These are phyloP conservation scores for Lacerta bilineata DNA, from an alignment of 2,797 vertebrate species.

Conservation along the genomic window DNA sequence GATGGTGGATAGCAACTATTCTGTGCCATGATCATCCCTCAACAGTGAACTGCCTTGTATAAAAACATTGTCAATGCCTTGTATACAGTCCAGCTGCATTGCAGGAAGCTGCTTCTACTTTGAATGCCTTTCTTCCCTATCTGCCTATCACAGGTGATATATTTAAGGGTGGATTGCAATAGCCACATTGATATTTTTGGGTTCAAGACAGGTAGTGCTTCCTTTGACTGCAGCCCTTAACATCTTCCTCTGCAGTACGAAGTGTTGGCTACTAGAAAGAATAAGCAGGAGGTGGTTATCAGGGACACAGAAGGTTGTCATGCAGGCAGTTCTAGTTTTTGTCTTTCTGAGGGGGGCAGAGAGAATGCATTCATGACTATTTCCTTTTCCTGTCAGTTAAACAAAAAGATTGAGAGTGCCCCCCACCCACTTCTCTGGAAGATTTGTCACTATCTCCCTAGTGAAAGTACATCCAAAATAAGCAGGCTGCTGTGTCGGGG, in stretches of 20 bases:
- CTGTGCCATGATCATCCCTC: background rate
- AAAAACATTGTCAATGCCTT: background rate
- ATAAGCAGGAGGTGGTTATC: slow-evolving; percentile 2
- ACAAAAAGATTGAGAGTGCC: slow-evolving; percentile 27
- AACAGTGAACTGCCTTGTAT: background rate
- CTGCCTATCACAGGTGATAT: background rate
- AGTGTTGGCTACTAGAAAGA: background rate
- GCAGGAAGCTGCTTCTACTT: background rate
- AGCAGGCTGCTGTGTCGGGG: slow-evolving; percentile 26
- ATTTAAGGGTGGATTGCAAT: background rate
- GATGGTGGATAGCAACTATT: background rate
- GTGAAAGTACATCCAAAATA: slow-evolving; percentile 34
- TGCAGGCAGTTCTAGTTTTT: background rate
- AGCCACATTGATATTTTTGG: background rate
- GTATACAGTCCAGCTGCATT: background rate
- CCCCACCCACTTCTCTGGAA: slow-evolving; percentile 24
- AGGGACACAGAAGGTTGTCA: background rate
- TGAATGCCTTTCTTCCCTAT: no score
- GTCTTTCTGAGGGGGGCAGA: background rate
- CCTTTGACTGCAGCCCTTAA: background rate
- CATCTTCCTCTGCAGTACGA: slow-evolving; percentile 13
- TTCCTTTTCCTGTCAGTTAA: slow-evolving; percentile 39
- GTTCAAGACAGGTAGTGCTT: background rate
- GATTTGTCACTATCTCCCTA: background rate
- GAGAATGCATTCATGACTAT: slow-evolving; percentile 23